A percentile compares a stretch with the other conserved stretches of the same genome.
Evolutionary conservation across 2,797 vertebrate genomes (phyloP).

Genomic region (Tangara arthus): DNA sequence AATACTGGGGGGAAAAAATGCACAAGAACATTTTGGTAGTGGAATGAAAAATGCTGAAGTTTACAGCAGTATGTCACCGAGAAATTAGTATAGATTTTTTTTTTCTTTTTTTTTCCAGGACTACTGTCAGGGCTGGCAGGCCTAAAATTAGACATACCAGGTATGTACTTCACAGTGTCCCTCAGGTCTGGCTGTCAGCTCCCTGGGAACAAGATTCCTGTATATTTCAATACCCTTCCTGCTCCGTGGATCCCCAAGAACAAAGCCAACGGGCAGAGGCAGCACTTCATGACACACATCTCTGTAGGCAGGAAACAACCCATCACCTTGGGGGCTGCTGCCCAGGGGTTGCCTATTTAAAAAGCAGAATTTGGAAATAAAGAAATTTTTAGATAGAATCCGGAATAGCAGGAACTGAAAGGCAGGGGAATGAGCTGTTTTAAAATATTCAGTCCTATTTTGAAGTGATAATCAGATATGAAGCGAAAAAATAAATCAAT

Average conservation of each 20-base stretch:
- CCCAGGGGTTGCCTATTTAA: neutral
- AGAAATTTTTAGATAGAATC: neutral
- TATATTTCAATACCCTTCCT: slow-evolving; percentile 48
- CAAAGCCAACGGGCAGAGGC: slow-evolving; percentile 56
- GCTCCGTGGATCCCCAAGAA: neutral
- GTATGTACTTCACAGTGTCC: slow-evolving; percentile 56
- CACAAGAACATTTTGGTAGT: slow-evolving; percentile 24
- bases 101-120: slow-evolving; percentile 9
- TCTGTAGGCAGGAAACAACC: slow-evolving; percentile 28
- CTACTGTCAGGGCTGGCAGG: slow-evolving; percentile 64
- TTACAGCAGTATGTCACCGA: slow-evolving; percentile 36
- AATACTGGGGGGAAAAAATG: neutral
- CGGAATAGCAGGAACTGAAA: neutral
- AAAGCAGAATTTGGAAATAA: neutral
- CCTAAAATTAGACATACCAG: slow-evolving; percentile 71
- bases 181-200: slow-evolving; percentile 68
- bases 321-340: neutral
- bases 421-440: fast-evolving
- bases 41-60: slow-evolving; percentile 57
- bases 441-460: slow-evolving; percentile 38
- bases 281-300: slow-evolving; percentile 4
- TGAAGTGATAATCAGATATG: slow-evolving; percentile 61
- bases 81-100: slow-evolving; percentile 67
- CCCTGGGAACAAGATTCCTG: slow-evolving; percentile 58
- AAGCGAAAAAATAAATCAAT: slow-evolving; percentile 62